A percentile compares a stretch with the other conserved stretches of the same genome.
Conservation (phyloP, 2,888 invertebrate genomes). For the Laothoe populi region DNA sequence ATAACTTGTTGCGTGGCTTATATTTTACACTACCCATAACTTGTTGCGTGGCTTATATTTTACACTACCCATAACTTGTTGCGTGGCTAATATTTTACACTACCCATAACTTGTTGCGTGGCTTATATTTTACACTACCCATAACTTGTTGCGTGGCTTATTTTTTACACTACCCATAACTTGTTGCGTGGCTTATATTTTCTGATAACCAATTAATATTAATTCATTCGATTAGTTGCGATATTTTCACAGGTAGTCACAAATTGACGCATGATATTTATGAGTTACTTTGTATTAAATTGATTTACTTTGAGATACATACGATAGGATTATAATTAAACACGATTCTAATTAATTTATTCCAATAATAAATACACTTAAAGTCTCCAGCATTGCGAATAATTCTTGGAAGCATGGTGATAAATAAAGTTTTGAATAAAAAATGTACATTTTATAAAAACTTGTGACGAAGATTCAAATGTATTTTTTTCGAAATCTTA, state of each 20-base stretch:
- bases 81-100: too few species aligned
- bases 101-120: too few species aligned
- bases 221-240: background rate
- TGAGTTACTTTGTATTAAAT: background rate
- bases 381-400: conserved; percentile 6
- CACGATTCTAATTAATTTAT: conserved; percentile 4
- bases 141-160: too few species aligned
- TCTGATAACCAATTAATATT: too few species aligned
- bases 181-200: too few species aligned
- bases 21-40: too few species aligned
- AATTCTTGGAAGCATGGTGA: conserved; percentile 34
- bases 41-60: too few species aligned
- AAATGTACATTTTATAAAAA: conserved; percentile 32
- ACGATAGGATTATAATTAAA: conserved; percentile 2
- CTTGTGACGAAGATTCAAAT: conserved; percentile 24
- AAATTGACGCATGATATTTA: background rate
- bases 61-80: too few species aligned
- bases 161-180: too few species aligned
- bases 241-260: background rate
- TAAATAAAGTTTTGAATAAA: conserved; percentile 34
- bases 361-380: conserved; percentile 6
- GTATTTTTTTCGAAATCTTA: conserved; percentile 33
- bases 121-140: too few species aligned
- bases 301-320: conserved; percentile 10
- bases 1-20: too few species aligned